Percentiles rank a stretch among this genome's conserved stretches.
Evolutionary conservation across 2,113 vertebrate species (phyloP).

Genomic region (Cyanistes caeruleus): DNA sequence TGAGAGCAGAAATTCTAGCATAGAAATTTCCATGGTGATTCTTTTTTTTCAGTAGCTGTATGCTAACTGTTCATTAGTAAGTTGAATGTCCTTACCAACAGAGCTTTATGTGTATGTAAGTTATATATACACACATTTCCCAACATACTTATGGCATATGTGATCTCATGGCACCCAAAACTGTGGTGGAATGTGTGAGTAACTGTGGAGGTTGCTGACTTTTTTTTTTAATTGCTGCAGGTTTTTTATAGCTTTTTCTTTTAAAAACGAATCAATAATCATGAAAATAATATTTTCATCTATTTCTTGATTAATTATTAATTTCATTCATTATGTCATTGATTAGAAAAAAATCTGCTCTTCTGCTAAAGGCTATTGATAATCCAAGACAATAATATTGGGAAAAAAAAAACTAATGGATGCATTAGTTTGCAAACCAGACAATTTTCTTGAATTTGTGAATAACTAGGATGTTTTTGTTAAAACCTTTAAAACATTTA

Average conservation of each 20-base stretch:
- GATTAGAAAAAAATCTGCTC: not conserved
- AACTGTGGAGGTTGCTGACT: not conserved
- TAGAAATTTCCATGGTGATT: not conserved
- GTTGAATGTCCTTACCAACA: not conserved
- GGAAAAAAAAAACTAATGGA: not conserved
- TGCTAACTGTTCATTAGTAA: not conserved
- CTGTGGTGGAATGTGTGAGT: not conserved
- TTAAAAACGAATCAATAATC: not conserved
- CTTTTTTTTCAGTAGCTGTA: not conserved
- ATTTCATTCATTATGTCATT: not conserved
- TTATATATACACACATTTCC: not conserved
- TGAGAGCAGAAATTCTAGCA: not conserved
- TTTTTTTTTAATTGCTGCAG: not conserved
- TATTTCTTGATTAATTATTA: not conserved
- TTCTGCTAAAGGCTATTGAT: not conserved
- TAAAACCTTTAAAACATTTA: not conserved
- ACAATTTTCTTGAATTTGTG: not conserved
- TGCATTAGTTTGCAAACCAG: not conserved
- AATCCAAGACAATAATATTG: not conserved
- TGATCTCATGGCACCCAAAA: not conserved
- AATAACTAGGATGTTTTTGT: not conserved
- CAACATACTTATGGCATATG: not conserved
- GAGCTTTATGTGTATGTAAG: not conserved
- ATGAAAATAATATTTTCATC: not conserved
- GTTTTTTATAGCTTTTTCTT: not conserved